Conservation (phyloP, 2,113 vertebrate genomes). For the Perca fluviatilis region DNA sequence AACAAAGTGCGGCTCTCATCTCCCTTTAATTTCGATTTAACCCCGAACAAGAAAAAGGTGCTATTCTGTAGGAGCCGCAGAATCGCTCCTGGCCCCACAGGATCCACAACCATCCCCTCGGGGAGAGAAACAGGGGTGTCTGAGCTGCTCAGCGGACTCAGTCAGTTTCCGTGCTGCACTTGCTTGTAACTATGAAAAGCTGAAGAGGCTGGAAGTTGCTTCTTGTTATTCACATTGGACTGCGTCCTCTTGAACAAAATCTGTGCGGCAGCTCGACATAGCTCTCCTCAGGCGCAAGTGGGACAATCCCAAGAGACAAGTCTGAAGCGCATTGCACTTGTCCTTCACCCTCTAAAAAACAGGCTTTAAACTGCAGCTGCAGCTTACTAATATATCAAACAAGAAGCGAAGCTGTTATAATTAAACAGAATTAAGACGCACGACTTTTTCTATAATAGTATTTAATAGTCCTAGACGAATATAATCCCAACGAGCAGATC, state of each 20-base stretch:
- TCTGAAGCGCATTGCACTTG: conserved; percentile 74
- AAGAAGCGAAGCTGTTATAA: conserved; percentile 21
- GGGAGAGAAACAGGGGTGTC: conserved; percentile 82
- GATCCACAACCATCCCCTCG: conserved; percentile 95
- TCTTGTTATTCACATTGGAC: conserved; percentile 68
- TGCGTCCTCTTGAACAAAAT: conserved; percentile 58
- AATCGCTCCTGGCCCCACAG: conserved; percentile 90
- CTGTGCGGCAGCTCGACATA: conserved; percentile 85
- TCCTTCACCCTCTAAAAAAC: conserved; percentile 58
- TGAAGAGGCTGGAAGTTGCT: conserved; percentile 48
- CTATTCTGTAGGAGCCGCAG: conserved; percentile 89
- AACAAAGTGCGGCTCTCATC: conserved; percentile 93
- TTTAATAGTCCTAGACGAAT: conserved; percentile 47
- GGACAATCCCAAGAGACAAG: conserved; percentile 83
- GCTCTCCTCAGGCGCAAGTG: conserved; percentile 84
- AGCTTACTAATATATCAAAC: conserved; percentile 13
- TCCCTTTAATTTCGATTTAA: conserved; percentile 88
- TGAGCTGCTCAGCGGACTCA: conserved; percentile 56
- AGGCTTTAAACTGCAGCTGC: conserved; percentile 45
- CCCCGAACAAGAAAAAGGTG: conserved; percentile 84
- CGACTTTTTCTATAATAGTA: background rate
- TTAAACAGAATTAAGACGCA: conserved; percentile 4
- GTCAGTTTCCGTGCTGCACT: conserved; percentile 63
- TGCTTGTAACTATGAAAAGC: conserved; percentile 43
- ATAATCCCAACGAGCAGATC: conserved; percentile 76